A percentile compares a stretch with the other conserved stretches of the same genome.
Conservation (phyloP, 1,140 invertebrate species). For the Gyrodactylus bullatarudis region DNA sequence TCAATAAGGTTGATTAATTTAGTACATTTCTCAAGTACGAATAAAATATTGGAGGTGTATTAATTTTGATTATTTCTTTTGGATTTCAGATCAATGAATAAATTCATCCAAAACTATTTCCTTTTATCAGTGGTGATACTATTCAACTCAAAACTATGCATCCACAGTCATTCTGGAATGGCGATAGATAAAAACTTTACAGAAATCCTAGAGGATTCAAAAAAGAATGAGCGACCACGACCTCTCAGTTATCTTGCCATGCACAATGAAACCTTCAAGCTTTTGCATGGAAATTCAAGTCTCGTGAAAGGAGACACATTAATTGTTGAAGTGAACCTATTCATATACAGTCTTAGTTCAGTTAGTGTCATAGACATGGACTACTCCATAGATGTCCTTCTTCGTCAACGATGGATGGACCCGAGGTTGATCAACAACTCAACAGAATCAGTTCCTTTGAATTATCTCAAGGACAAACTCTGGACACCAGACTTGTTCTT, state of each 20-base stretch:
- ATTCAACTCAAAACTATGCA: no score
- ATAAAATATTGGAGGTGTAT: no score
- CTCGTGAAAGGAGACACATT: neutral
- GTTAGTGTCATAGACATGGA: slow-evolving; percentile 9
- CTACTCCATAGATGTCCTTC: slow-evolving; percentile 41
- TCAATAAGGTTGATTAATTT: no score
- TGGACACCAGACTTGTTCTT: slow-evolving; percentile 5
- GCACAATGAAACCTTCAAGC: neutral
- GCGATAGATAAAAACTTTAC: neutral
- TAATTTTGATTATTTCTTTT: no score
- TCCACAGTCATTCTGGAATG: no score
- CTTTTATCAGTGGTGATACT: no score
- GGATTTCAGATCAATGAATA: no score
- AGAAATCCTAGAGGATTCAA: neutral
- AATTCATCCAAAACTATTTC: no score
- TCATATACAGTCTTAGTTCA: neutral
- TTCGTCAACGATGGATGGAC: slow-evolving; percentile 41
- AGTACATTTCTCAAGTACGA: no score
- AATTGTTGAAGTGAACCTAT: neutral
- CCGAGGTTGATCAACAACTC: slow-evolving; percentile 26
- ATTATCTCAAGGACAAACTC: slow-evolving; percentile 3
- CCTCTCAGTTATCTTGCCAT: neutral
- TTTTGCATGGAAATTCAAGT: no score
- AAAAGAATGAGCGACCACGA: neutral
- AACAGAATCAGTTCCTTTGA: slow-evolving; percentile 10